Percentiles rank a stretch among this genome's conserved stretches.
Conservation (phyloP, 2,888 invertebrate genomes). For the Pterostichus madidus region DNA sequence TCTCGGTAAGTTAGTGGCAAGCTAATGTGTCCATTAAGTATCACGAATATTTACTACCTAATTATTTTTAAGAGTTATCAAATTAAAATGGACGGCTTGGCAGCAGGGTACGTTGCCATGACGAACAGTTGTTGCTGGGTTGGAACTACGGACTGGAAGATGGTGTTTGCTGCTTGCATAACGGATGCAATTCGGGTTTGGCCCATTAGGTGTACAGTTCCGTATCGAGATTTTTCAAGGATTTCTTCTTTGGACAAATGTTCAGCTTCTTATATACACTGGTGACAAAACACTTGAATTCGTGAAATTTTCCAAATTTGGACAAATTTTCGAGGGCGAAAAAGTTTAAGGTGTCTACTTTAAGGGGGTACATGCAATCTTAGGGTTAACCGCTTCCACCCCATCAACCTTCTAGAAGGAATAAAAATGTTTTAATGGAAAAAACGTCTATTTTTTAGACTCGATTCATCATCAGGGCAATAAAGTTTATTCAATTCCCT, state of each 20-base stretch:
- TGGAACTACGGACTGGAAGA: too few relatives aligned
- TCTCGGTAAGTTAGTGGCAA: slow-evolving; percentile 34
- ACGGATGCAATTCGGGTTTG: slow-evolving; percentile 40
- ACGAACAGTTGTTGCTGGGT: slow-evolving; percentile 37
- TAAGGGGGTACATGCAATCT: too few relatives aligned
- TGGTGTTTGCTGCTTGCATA: slow-evolving; percentile 2
- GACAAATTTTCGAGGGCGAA: too few relatives aligned
- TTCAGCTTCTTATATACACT: neutral
- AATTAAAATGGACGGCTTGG: slow-evolving; percentile 7
- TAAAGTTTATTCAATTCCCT: too few relatives aligned
- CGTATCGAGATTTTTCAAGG: slow-evolving; percentile 6
- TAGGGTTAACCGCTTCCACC: too few relatives aligned
- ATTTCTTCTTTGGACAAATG: neutral
- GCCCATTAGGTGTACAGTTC: slow-evolving; percentile 24
- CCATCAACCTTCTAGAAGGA: too few relatives aligned
- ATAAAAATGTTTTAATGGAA: too few relatives aligned
- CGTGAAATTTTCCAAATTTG: too few relatives aligned
- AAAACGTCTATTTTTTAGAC: too few relatives aligned
- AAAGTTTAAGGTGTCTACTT: too few relatives aligned
- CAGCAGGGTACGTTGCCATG: slow-evolving; percentile 13
- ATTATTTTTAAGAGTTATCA: slow-evolving; percentile 48
- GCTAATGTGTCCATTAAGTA: slow-evolving; percentile 37
- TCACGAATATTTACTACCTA: slow-evolving; percentile 44
- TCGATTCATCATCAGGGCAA: too few relatives aligned
- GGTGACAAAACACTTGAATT: too few relatives aligned